A percentile compares a stretch with the other conserved stretches of the same genome.
phyloP scores from a whole-genome alignment of 2,888 invertebrate species.

The Aporophyla lueneburgensis region DNA sequence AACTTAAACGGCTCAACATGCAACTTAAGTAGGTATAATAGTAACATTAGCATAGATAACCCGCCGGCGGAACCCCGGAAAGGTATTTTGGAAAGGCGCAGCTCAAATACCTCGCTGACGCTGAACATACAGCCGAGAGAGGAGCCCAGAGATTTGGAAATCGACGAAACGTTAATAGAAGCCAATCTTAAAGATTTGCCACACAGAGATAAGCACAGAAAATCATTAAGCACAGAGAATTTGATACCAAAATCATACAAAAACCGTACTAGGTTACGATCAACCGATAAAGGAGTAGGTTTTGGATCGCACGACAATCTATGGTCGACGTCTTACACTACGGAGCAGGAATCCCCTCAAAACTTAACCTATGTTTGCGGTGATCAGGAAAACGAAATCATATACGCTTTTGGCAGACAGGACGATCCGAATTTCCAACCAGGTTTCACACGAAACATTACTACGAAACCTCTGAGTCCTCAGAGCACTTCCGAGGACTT shows the following conservation, averaged over 20 bases:
- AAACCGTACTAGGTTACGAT: constrained; percentile 79
- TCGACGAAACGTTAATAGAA: constrained; percentile 84
- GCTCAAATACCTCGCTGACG: constrained; percentile 96
- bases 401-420: constrained; percentile 86
- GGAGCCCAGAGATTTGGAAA: constrained; percentile 86
- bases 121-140: constrained; percentile 89
- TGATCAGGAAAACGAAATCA: constrained; percentile 88
- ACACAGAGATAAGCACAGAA: constrained; percentile 86
- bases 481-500: constrained; percentile 93
- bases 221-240: constrained; percentile 92
- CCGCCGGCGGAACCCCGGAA: constrained; percentile 85
- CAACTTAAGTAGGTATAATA: constrained; percentile 87
- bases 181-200: constrained; percentile 82
- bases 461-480: constrained; percentile 92
- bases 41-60: constrained; percentile 87
- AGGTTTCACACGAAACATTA: constrained; percentile 89
- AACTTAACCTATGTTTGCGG: constrained; percentile 87
- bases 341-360: constrained; percentile 82
- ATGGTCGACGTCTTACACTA: constrained; percentile 84
- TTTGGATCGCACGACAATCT: constrained; percentile 89
- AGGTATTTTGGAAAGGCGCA: constrained; percentile 94
- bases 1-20: constrained; percentile 89
- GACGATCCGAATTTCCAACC: constrained; percentile 82
- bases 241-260: constrained; percentile 89
- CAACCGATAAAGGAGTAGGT: constrained; percentile 79